Base-by-base conservation (phyloP, 2,888 invertebrate genomes). In the Sarcophaga subvicina region DNA sequence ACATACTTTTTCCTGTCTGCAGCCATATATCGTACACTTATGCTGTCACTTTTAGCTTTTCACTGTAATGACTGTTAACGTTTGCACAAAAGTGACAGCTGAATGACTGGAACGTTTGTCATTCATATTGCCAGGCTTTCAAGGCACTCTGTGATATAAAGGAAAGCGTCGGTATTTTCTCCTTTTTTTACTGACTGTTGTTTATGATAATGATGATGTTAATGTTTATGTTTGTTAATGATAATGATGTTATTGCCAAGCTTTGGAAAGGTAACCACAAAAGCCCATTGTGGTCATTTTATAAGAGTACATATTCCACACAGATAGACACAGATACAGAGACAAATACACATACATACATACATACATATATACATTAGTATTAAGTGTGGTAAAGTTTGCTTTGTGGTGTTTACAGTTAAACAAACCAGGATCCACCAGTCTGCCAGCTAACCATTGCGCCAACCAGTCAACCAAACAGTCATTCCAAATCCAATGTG, bases 181-280 rank as follows among this genome's bases (percentile, higher is more conserved):
- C 54, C 54, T 12, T 54, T 49, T 66, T 62, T 49, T 37, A 54
- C 47, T 1, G 59, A 12, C 67, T 17, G 22, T 59, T 80, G 0
- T 17, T 60, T 59, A 70, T 79, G 69, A 3, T 59, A 73, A 79
- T 73, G 66, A 75, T 69, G 49, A 70, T 64, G 69, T 62, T 71
- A 62, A 77, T 62, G 45, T 62, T 71, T 66, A 77, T 62, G 45
- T 62, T 67, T 59, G 75, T 67, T 67, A 76, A 71, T 49, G 79
- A 80, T 83, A 60, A 81, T 73, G 67, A 80, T 76, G 83, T 86
- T 80, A 59, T 67, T 54, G 27, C 27, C 47, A 72, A 62, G 49
- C 62, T 83, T 37, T 70, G 71, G 63, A 25, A 54, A 63, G 20
- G 27, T 59, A 76, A 76, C 82, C 83, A 76, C 71, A 59, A 72